Base-by-base conservation (phyloP, 1,140 invertebrate species). In the Sogatella furcifera region DNA sequence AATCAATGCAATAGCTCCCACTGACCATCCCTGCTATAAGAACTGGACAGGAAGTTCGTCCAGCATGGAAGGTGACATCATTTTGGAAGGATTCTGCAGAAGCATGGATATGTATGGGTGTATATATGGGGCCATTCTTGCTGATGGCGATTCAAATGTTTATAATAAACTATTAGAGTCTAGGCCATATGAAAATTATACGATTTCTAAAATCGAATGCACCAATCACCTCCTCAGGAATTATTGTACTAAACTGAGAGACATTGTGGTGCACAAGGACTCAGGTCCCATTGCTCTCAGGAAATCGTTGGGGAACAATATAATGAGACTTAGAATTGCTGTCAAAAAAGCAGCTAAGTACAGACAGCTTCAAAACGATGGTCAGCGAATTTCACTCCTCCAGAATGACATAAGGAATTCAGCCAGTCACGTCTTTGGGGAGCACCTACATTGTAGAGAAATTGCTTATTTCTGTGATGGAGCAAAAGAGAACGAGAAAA, bases 51-150 rank as follows among this genome's bases (percentile, higher is more conserved):
- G 66, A 6, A 59, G 65, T 52, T 74, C 74, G 0, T 70, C 72
- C 1, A 63, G 64, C 10, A 78, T 79, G 76, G 74, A 78, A 65
- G 55, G 69, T 17, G 67, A 70, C 53, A 70, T 72, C 14, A 69
- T 79, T 17, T 56, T 72, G 6, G 66, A 76, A 67, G 69, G 76
- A 42, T 73, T 74, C 66, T 59, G 67, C 55, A 5, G 46, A 44
- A 70, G 70, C 17, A 55, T 70, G 61, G 49, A 67, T 57, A 69
- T 62, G 56, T 62, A 72, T 59, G 66, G 64, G 14, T 19, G 72
- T 1, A 64, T 69, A 41, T 71, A 71, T 34, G 59, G 66, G 43
- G 65, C 58, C 31, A 19, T 70, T 15, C 63, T 72, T 55, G 69
- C 64, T 1, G 72, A 73, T 61, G 71, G 68, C 1, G 70, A 72